phyloP scores from a whole-genome alignment of 2,113 vertebrate species.

The Agapornis roseicollis region DNA sequence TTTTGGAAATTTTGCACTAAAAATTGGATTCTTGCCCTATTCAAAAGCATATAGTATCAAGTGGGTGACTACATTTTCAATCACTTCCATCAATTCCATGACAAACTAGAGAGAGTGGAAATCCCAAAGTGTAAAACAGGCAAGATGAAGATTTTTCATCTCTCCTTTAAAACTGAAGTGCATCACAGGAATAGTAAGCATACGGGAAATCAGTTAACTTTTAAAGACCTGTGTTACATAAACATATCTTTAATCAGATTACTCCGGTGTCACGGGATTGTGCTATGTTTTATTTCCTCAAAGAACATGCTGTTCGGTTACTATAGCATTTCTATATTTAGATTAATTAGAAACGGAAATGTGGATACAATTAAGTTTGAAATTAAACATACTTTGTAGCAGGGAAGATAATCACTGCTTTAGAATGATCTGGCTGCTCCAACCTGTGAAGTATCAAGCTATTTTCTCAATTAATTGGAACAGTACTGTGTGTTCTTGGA shows the following conservation, averaged over 20 bases:
- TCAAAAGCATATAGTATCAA: neutral
- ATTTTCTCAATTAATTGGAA: slow-evolving; percentile 59
- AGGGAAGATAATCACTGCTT: slow-evolving; percentile 72
- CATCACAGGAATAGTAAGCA: slow-evolving; percentile 12
- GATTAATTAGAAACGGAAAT: slow-evolving; percentile 78
- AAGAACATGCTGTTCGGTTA: slow-evolving; percentile 70
- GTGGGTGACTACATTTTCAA: neutral
- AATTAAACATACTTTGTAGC: slow-evolving; percentile 72
- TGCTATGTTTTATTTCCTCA: slow-evolving; percentile 52
- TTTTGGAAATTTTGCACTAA: neutral
- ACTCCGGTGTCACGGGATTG: slow-evolving; percentile 31
- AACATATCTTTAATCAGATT: slow-evolving; percentile 56
- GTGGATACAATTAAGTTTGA: slow-evolving; percentile 72
- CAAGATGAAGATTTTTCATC: slow-evolving; percentile 11
- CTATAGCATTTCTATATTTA: slow-evolving; percentile 72
- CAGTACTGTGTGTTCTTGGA: slow-evolving; percentile 44
- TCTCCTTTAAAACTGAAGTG: slow-evolving; percentile 3
- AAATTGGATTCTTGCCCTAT: neutral
- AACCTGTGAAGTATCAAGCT: slow-evolving; percentile 55
- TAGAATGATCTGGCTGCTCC: slow-evolving; percentile 62
- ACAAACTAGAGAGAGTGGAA: slow-evolving; percentile 22
- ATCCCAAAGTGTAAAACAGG: neutral
- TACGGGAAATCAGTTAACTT: slow-evolving; percentile 48
- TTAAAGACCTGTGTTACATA: slow-evolving; percentile 31
- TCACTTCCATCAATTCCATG: neutral